These are phyloP conservation scores for Phortica magna DNA, from an alignment of 2,888 invertebrate genomes.

Conservation along the genomic window DNA sequence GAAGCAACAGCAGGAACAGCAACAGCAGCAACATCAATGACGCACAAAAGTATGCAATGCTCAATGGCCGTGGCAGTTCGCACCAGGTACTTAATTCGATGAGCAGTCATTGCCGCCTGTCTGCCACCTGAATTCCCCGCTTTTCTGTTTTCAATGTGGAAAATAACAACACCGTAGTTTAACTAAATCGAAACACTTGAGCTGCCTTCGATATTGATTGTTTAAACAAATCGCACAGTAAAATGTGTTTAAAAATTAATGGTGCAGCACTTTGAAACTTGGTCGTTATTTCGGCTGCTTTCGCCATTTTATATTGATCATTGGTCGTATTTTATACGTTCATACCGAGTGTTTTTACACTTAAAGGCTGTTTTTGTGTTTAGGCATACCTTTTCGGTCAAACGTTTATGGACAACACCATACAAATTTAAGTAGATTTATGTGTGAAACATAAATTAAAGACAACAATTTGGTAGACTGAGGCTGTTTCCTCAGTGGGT, in stretches of 20 bases:
- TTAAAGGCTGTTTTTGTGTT: not conserved
- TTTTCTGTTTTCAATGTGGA: not conserved
- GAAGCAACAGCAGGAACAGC: not conserved
- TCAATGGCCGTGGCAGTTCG: slow-evolving; percentile 5
- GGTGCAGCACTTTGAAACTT: slow-evolving; percentile 31
- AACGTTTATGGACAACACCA: not conserved
- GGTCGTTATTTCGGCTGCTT: not conserved
- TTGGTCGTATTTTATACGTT: slow-evolving; percentile 3
- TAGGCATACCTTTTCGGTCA: not conserved
- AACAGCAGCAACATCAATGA: not conserved
- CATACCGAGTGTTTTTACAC: not conserved
- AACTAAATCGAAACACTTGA: not conserved
- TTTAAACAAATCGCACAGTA: slow-evolving; percentile 50
- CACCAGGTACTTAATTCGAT: not conserved
- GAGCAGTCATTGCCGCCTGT: not conserved
- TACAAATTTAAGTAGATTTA: slow-evolving; percentile 10
- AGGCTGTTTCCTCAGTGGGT: not conserved
- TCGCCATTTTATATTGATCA: not conserved
- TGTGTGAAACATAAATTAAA: slow-evolving; percentile 1
- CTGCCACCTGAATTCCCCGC: not conserved
- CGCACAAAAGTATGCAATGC: slow-evolving; percentile 18
- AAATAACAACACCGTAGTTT: not conserved
- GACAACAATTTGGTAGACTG: not conserved
- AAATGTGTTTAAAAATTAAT: slow-evolving; percentile 51
- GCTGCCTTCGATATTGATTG: slow-evolving; percentile 41